Conservation (phyloP, 2,888 invertebrate genomes). For the Lochmaea capreae region DNA sequence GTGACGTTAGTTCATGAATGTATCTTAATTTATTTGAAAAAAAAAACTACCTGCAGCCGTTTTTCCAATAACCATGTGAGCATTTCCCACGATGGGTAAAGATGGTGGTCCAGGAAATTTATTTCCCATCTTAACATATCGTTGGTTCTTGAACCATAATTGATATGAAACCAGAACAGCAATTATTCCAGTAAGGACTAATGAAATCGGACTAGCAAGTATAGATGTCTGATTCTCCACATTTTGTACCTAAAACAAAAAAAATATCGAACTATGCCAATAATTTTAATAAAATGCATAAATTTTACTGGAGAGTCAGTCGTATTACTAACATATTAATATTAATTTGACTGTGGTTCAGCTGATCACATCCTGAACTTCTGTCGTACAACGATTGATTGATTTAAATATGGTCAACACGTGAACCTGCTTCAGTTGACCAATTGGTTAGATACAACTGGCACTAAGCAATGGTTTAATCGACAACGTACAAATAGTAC, state of each 20-base stretch:
- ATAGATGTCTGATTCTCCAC: neutral
- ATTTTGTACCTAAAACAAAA: conserved; percentile 2
- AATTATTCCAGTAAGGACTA: conserved; percentile 19
- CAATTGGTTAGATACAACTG: too few relatives aligned
- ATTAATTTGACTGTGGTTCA: too few relatives aligned
- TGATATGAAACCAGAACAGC: conserved; percentile 45
- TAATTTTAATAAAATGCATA: too few relatives aligned
- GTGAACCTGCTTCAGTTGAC: too few relatives aligned
- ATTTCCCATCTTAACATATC: conserved; percentile 48
- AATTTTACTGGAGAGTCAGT: too few relatives aligned
- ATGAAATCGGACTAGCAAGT: neutral
- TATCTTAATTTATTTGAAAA: neutral
- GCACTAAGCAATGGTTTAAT: too few relatives aligned
- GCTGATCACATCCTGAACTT: too few relatives aligned
- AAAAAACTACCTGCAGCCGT: conserved; percentile 39
- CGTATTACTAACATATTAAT: too few relatives aligned
- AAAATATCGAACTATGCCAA: neutral
- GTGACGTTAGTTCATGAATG: too few relatives aligned
- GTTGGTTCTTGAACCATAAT: conserved; percentile 49
- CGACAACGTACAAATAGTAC: too few relatives aligned
- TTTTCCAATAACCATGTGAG: conserved; percentile 42
- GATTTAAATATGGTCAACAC: too few relatives aligned
- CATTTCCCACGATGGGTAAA: conserved; percentile 52
- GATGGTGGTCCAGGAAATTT: conserved; percentile 50
- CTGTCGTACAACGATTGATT: too few relatives aligned